Percentiles rank a stretch among this genome's conserved stretches.
Conservation (phyloP, 2,113 vertebrate genomes). For the Odontophorus gujanensis region DNA sequence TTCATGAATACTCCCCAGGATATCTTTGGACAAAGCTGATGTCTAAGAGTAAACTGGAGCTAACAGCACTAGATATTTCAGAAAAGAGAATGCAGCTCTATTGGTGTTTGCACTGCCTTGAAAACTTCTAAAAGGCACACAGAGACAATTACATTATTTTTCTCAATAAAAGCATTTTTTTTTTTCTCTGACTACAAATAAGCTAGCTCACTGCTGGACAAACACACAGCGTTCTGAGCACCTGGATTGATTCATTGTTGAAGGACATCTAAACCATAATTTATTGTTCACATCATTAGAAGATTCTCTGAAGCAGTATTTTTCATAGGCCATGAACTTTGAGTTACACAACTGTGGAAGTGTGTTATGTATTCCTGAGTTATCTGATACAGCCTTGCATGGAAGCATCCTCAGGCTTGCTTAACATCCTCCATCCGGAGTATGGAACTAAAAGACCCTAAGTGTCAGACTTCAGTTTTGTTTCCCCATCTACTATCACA, state of each 20-base stretch:
- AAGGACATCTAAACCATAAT: not conserved
- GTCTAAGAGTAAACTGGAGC: not conserved
- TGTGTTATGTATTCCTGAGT: not conserved
- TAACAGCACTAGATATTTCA: not conserved
- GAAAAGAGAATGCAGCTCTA: not conserved
- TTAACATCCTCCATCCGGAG: not conserved
- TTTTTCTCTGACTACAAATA: not conserved
- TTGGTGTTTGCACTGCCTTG: not conserved
- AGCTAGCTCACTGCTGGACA: not conserved
- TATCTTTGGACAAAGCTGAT: not conserved
- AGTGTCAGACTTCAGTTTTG: not conserved
- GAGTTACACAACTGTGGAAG: not conserved
- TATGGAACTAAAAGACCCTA: not conserved
- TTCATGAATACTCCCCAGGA: not conserved
- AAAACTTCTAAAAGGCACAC: not conserved
- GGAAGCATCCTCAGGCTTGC: not conserved
- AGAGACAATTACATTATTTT: not conserved
- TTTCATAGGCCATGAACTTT: not conserved
- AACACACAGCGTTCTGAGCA: not conserved
- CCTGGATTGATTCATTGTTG: not conserved
- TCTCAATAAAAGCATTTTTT: not conserved
- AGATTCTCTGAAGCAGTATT: not conserved
- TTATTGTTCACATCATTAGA: not conserved
- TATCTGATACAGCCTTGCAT: not conserved
- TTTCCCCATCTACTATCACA: not conserved